Base-by-base conservation (phyloP, 2,888 invertebrate genomes). In the Agrotis exclamationis region DNA sequence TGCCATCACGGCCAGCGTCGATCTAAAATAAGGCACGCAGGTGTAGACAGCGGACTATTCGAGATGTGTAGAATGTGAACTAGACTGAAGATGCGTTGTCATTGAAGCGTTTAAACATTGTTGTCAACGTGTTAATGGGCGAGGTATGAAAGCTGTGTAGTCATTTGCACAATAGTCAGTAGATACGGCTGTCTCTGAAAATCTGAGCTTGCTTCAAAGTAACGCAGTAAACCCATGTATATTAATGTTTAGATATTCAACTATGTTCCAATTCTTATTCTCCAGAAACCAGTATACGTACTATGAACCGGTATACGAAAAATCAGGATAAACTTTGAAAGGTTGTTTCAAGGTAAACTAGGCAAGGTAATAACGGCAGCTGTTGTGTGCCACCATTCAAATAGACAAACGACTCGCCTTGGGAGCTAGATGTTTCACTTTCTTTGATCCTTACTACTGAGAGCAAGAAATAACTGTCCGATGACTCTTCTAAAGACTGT, bases 11-110 rank as follows among this genome's bases (percentile, higher is more conserved):
- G 94, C 88, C 94, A 90, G 88, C 85, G 87, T 88, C 78, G 88
- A 89, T 91, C 93, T 93, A 93, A 94, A 95, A 95, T 96, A 94
- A 94, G 89, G 88, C 80, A 86, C 90, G 92, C 95, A 96, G 96
- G 96, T 96, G 95, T 91, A 88, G 91, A 91, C 89, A 87, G 85
- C 82, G 84, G 83, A 85, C 80, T 86, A 88, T 83, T 89, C 87
- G 87, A 86, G 89, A 88, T 89, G 90, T 89, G 90, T 88, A 89
- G 86, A 92, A 90, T 87, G 87, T 82, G 84, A 85, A 81, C 83
- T 82, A 82, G 79, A 80, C 73, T 76, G 72, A 74, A 82, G 80
- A 74, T 75, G 74, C 74, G 72, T 72, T 80, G 74, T 79, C 82
- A 82, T 75, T 80, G 71, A 79, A 66, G 80, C 78, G 70, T 74